A percentile compares a stretch with the other conserved stretches of the same genome.
phyloP scores from a whole-genome alignment of 2,888 invertebrate species.

The Fragum whitleyi region DNA sequence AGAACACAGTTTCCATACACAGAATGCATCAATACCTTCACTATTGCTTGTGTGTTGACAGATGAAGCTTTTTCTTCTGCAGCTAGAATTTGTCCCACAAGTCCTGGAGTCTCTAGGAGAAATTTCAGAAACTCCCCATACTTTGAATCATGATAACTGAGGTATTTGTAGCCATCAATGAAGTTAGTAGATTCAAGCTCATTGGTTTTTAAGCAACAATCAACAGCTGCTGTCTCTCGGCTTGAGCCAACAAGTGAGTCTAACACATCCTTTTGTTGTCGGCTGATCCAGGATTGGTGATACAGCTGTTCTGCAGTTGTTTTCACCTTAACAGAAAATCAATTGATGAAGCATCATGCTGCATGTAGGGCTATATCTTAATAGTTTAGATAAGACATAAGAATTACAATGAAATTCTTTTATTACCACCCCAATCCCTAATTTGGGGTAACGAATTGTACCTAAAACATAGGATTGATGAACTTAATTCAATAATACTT shows the following conservation, averaged over 20 bases:
- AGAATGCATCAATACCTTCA: slow-evolving; percentile 73
- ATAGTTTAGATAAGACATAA: no score
- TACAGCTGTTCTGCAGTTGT: slow-evolving; percentile 88
- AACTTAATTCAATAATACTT: no score
- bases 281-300: slow-evolving; percentile 94
- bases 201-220: slow-evolving; percentile 89
- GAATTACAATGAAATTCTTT: no score
- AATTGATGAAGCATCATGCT: neutral
- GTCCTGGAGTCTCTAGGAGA: slow-evolving; percentile 89
- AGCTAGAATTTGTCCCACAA: slow-evolving; percentile 89
- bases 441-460: no score
- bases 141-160: slow-evolving; percentile 91
- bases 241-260: slow-evolving; percentile 91
- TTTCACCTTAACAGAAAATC: slow-evolving; percentile 69
- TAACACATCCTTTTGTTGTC: slow-evolving; percentile 89
- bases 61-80: slow-evolving; percentile 87
- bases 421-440: no score
- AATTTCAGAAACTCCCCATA: slow-evolving; percentile 90
- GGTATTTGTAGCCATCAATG: slow-evolving; percentile 89
- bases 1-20: slow-evolving; percentile 90
- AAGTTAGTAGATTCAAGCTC: slow-evolving; percentile 87
- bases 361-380: no score
- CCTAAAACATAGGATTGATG: no score
- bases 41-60: slow-evolving; percentile 61
- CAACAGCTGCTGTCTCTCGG: slow-evolving; percentile 91